These are phyloP conservation scores for Malurus cyaneus DNA, from an alignment of 2,113 vertebrate genomes.

Conservation along the genomic window DNA sequence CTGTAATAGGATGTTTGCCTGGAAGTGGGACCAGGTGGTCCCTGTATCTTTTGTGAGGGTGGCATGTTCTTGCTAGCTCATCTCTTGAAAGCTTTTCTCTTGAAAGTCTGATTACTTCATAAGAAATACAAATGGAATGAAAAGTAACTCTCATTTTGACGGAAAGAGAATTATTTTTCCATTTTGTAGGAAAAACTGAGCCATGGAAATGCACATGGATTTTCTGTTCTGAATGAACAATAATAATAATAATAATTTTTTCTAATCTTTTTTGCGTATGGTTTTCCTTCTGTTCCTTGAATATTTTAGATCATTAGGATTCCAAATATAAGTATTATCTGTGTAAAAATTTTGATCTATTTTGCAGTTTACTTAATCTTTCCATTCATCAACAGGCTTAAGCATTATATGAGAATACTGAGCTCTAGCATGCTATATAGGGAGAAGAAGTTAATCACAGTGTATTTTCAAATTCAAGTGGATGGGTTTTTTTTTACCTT, in stretches of 20 bases:
- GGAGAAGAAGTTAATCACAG: not conserved
- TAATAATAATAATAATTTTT: slow-evolving; percentile 31
- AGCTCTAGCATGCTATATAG: not conserved
- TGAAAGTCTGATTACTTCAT: not conserved
- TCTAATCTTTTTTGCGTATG: not conserved
- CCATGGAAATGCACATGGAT: not conserved
- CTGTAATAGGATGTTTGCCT: not conserved
- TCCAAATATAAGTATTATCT: not conserved
- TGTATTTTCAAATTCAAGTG: not conserved
- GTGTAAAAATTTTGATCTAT: not conserved
- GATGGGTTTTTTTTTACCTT: not conserved
- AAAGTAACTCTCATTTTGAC: not conserved
- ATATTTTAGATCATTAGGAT: slow-evolving; percentile 26
- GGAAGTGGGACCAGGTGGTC: not conserved
- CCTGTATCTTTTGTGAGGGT: not conserved
- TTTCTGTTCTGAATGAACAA: not conserved
- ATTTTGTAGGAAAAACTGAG: not conserved
- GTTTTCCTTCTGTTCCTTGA: not conserved
- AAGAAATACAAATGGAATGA: not conserved
- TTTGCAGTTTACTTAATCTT: slow-evolving; percentile 8
- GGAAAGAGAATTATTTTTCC: slow-evolving; percentile 4
- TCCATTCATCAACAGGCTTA: not conserved
- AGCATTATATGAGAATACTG: not conserved
- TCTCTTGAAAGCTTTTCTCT: not conserved
- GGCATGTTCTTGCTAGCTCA: not conserved